Evolutionary conservation across 2,888 invertebrate genomes (phyloP), one percentile per base, ranked within the genome.

Genomic region (Smittia sp.): DNA sequence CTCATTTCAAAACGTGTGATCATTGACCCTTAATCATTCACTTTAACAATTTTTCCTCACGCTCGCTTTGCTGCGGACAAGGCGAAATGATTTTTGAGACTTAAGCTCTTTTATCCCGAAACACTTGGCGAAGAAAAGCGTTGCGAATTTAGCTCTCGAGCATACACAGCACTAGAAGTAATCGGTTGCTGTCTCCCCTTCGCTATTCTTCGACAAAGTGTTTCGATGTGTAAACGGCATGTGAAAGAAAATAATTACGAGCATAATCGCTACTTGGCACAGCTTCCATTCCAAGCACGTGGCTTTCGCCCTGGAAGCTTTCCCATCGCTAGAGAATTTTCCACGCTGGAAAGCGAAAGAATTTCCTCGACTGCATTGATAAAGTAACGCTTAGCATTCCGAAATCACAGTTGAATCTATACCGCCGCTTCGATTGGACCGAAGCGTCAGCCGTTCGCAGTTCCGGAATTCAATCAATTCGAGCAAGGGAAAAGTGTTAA

Each of bases 381-480:
- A 69, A 58, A 58, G 20, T 58, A 58, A 58, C 22, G 20, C 9
- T 58, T 20, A 58, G 54, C 54, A 52, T 69, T 69, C 52, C 25
- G 25, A 69, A 69, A 69, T 69, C 69, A 69, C 69, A 69, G 69
- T 69, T 69, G 46, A 69, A 41, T 54, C 24, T 54, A 54, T 69
- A 22, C 41, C 54, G 24, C 24, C 69, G 54, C 20, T 32, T 69
- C 52, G 52, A 27, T 32, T 18, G 27, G 41, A 69, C 52, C 52
- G 69, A 27, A 54, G 24, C 52, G 54, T 25, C 27, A 22, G 41
- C 46, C 25, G 25, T 18, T 54, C 11, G 63, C 32, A 63, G 7
- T 58, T 20, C 20, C 18, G 15, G 13, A 22, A 58, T 18, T 58
- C 22, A 58, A 46, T 46, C n/a, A 46, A n/a, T 32, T 46, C 15